Base-by-base conservation (phyloP, 2,888 invertebrate genomes). In the Drosophila mettleri region DNA sequence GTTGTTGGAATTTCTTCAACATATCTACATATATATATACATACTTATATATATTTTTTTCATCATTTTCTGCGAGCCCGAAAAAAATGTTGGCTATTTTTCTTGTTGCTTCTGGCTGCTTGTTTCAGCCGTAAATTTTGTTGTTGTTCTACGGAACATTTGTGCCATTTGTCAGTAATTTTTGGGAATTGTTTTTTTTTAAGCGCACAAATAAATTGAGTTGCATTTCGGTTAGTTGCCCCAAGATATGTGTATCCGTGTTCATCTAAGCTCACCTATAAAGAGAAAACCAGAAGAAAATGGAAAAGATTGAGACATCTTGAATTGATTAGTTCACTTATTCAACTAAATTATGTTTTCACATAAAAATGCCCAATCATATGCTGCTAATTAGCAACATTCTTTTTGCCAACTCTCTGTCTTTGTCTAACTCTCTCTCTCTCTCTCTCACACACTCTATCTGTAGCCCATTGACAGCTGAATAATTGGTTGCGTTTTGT, bases 51-150 rank as follows among this genome's bases (percentile, higher is more conserved):
- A 16, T 41, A 43, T 20, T 6, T 43, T 24, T 51, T 34, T 54
- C 39, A 22, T 39, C 16, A 12, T 54, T 31, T 48, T 24, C 39
- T 12, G 38, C 34, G 7, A 39, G 36, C 3, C 69, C 53, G 53
- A 65, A 59, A 69, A 60, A 76, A 63, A 78, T 76, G 59, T 61
- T 66, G 60, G 74, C 65, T 38, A 66, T 78, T 78, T 78, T 63
- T 74, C 60, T 48, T 51, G 48, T 55, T 48, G 45, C 36, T 65
- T 34, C 68, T 36, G 60, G 38, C 53, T 36, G 55, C 49, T 41
- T 43, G 65, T 54, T 41, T 58, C 43, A 36, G 55, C 45, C 65
- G 66, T 16, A 39, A 39, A 49, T 65, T 45, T 14, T 64, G 22
- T 36, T 60, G 46, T 45, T 38, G 49, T 60, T 68, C 46, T 48